phyloP scores from a whole-genome alignment of 2,888 invertebrate species.

The Hylaea fasciaria region DNA sequence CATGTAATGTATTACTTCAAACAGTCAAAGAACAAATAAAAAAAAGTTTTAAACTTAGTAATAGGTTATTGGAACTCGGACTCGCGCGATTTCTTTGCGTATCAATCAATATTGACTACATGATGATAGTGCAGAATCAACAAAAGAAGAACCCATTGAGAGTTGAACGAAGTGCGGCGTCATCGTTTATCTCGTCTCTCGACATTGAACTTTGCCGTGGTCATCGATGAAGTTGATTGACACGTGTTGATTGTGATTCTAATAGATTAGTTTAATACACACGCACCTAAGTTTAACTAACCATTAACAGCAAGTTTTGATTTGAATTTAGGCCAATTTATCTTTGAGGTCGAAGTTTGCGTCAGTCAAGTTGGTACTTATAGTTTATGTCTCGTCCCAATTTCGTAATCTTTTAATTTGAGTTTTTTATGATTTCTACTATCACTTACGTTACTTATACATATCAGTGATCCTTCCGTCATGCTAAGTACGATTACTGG shows the following conservation, averaged over 20 bases:
- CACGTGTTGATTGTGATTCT: slow-evolving; percentile 34
- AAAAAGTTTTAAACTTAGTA: slow-evolving; percentile 12
- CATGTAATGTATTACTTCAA: background rate
- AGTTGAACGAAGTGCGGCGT: slow-evolving; percentile 52
- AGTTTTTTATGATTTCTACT: slow-evolving; percentile 1
- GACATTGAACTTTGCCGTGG: slow-evolving; percentile 68
- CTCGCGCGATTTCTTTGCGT: slow-evolving; percentile 27
- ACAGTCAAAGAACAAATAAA: background rate
- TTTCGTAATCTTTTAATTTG: background rate
- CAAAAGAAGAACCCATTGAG: slow-evolving; percentile 50
- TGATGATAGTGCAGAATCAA: slow-evolving; percentile 56
- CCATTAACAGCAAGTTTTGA: background rate
- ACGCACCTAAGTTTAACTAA: slow-evolving; percentile 3
- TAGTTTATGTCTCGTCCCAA: slow-evolving; percentile 7
- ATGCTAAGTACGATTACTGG: no score
- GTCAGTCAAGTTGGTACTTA: background rate
- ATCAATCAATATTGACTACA: slow-evolving; percentile 44
- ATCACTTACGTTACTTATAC: background rate
- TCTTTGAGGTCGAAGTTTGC: slow-evolving; percentile 5
- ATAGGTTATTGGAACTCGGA: slow-evolving; percentile 19
- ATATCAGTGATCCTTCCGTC: slow-evolving; percentile 16
- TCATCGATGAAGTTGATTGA: slow-evolving; percentile 45
- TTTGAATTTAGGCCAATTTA: slow-evolving; percentile 6
- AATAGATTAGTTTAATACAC: slow-evolving; percentile 19
- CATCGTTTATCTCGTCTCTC: slow-evolving; percentile 60